Conservation (phyloP, 2,888 invertebrate species). For the Conchocele bisecta region DNA sequence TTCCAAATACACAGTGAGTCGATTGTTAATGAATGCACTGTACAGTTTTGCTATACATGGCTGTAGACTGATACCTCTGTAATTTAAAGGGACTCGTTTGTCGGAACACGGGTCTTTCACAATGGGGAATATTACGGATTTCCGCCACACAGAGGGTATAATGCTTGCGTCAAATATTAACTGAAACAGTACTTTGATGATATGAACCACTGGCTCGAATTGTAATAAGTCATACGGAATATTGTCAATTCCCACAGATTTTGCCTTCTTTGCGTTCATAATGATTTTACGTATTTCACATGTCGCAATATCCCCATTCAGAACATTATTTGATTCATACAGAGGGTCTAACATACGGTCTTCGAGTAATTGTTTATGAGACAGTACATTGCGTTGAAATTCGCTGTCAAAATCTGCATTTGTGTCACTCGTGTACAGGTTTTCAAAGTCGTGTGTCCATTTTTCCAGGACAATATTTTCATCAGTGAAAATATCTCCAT, state of each 20-base stretch:
- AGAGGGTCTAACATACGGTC: constrained; percentile 15
- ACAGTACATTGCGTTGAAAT: too few species aligned
- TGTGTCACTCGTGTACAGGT: background rate
- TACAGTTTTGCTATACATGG: constrained; percentile 36
- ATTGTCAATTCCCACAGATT: background rate
- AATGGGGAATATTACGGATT: constrained; percentile 25
- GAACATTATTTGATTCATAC: background rate
- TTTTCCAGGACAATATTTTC: background rate
- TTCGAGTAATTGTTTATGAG: too few species aligned
- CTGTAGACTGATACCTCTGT: constrained; percentile 37
- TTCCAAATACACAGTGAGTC: constrained; percentile 28
- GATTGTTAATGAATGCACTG: constrained; percentile 24
- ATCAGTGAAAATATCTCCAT: background rate
- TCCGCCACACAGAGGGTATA: constrained; percentile 17
- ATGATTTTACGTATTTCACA: too few species aligned
- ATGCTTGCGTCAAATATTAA: constrained; percentile 15
- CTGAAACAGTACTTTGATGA: constrained; percentile 25
- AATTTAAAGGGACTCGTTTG: constrained; percentile 15
- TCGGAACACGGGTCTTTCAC: constrained; percentile 1
- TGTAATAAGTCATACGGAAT: constrained; percentile 3
- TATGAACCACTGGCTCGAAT: constrained; percentile 5
- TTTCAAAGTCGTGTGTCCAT: background rate
- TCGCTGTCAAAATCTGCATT: background rate
- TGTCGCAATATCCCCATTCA: background rate
- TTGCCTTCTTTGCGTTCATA: constrained; percentile 1